Percentiles rank a stretch among this genome's conserved stretches.
These are phyloP conservation scores for Catostylus mosaicus DNA, from an alignment of 30 jellyfish, hydroid and myxozoan species.

Conservation along the genomic window DNA sequence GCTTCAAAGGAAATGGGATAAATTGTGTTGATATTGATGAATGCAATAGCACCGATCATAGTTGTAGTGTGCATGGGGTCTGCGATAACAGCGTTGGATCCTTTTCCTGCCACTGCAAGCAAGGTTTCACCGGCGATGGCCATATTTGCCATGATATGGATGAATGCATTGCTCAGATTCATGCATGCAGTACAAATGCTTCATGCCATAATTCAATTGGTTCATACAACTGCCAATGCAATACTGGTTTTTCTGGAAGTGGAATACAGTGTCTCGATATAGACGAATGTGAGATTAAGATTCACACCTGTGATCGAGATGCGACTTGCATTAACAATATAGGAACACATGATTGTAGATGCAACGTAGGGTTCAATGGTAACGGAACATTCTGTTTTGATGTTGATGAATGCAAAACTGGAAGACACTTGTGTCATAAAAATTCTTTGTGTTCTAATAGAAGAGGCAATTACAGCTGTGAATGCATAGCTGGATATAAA, in stretches of 20 bases:
- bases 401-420: constrained; percentile 56
- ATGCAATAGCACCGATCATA: constrained; percentile 7
- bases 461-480: constrained; percentile 37
- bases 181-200: constrained; percentile 26
- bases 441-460: constrained; percentile 63
- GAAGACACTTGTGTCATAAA: constrained; percentile 26
- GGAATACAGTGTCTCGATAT: constrained; percentile 55
- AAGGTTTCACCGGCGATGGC: constrained; percentile 45
- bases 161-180: constrained; percentile 22
- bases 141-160: constrained; percentile 25
- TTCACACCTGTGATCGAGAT: constrained; percentile 37
- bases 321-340: constrained; percentile 53
- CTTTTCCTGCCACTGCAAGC: constrained; percentile 31
- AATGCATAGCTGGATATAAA: constrained; percentile 38
- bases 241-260: constrained; percentile 62
- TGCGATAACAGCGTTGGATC: constrained; percentile 54
- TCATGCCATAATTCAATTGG: constrained; percentile 27
- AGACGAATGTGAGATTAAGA: constrained; percentile 52
- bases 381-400: constrained; percentile 61
- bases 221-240: constrained; percentile 42
- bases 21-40: constrained; percentile 45
- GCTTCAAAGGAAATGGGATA: constrained; percentile 59
- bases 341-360: constrained; percentile 58
- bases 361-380: constrained; percentile 62
- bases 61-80: constrained; percentile 25